Percentiles rank a stretch among this genome's conserved stretches.
Evolutionary conservation across 64 coral and sea anemone species (phyloP).

Genomic region (Montipora foliosa): DNA sequence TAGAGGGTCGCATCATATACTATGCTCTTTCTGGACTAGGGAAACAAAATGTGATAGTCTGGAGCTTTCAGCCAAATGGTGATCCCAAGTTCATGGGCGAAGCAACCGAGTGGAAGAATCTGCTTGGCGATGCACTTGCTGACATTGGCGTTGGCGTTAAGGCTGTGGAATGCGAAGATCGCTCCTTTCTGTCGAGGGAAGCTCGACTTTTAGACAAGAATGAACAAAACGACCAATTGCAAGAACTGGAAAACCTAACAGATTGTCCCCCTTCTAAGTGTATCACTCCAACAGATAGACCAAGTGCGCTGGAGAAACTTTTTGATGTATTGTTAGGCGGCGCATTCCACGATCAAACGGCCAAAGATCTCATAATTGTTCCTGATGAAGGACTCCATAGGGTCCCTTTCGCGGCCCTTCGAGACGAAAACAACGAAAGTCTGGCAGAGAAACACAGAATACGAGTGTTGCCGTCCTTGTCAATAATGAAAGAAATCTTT

Average conservation of each 20-base stretch:
- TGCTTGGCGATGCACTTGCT: constrained; percentile 4
- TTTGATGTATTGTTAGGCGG: constrained; percentile 4
- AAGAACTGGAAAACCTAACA: background rate
- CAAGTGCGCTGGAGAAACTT: constrained; percentile 44
- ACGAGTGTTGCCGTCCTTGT: constrained; percentile 46
- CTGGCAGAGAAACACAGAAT: constrained; percentile 58
- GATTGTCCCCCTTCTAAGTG: background rate
- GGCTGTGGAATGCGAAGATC: constrained; percentile 25
- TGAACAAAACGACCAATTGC: constrained; percentile 5
- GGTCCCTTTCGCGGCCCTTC: constrained; percentile 63
- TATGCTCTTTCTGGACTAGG: constrained; percentile 32
- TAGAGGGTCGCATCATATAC: constrained; percentile 2
- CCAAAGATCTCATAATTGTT: constrained; percentile 38
- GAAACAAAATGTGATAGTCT: constrained; percentile 27
- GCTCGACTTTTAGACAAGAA: background rate
- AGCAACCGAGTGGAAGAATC: constrained; percentile 30
- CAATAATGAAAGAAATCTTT: constrained; percentile 44
- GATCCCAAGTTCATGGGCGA: constrained; percentile 19
- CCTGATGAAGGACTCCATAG: constrained; percentile 38
- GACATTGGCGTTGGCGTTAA: constrained; percentile 4
- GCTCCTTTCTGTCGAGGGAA: constrained; percentile 12
- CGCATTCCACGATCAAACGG: background rate
- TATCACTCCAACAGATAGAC: constrained; percentile 29
- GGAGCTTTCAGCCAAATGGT: constrained; percentile 3
- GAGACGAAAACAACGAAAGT: constrained; percentile 26